Conservation (phyloP, 1,140 invertebrate genomes). For the Bombus polaris region DNA sequence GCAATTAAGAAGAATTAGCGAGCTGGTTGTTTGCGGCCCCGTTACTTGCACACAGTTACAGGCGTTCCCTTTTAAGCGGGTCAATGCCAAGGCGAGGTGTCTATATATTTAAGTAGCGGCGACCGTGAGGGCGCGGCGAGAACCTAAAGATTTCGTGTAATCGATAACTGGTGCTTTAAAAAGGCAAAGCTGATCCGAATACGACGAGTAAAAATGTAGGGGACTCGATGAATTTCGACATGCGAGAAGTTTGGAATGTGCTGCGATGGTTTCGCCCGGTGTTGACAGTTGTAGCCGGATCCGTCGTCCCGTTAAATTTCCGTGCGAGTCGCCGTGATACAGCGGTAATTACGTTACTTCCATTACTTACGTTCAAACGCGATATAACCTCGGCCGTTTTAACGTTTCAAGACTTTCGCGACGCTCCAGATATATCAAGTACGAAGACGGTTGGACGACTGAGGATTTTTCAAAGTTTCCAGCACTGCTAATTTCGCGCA, state of each 20-base stretch:
- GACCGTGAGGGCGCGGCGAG: neutral
- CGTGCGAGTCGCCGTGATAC: neutral
- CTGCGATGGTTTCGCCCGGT: neutral
- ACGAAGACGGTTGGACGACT: neutral
- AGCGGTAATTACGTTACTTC: neutral
- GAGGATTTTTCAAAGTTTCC: slow-evolving; percentile 15
- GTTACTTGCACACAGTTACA: too few species aligned
- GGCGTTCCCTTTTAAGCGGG: slow-evolving; percentile 13
- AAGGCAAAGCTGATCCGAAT: neutral
- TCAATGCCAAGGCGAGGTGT: slow-evolving; percentile 21
- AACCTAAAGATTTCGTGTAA: slow-evolving; percentile 1
- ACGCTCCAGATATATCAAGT: neutral
- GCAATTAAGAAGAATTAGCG: slow-evolving; percentile 59
- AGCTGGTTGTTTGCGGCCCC: neutral
- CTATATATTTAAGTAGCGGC: neutral
- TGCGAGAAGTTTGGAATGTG: neutral
- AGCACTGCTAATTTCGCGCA: neutral
- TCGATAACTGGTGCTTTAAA: slow-evolving; percentile 10
- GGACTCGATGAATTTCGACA: too few species aligned
- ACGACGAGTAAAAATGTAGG: too few species aligned
- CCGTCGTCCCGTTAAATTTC: neutral
- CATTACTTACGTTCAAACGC: neutral
- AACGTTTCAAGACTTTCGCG: slow-evolving; percentile 2
- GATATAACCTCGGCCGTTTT: neutral
- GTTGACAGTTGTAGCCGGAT: neutral